These are phyloP conservation scores for Loriculus beryllinus DNA, from an alignment of 2,797 vertebrate genomes.

Conservation along the genomic window DNA sequence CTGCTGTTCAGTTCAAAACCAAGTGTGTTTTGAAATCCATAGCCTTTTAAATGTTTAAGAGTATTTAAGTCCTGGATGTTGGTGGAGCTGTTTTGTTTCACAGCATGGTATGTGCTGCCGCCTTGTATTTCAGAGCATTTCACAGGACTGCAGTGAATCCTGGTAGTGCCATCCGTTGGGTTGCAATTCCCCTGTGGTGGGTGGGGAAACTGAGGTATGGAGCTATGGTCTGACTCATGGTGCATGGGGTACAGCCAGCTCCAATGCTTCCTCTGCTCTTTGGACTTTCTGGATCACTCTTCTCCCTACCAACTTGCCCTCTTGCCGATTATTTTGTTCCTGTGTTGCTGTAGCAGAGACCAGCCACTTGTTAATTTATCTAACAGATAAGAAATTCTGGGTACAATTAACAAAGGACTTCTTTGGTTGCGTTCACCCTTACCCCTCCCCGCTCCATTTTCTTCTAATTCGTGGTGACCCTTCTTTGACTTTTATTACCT, in stretches of 20 bases:
- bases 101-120: rapidly evolving
- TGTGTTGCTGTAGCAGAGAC: rapidly evolving
- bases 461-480: conserved; percentile 17
- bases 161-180: neutral
- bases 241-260: neutral
- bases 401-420: neutral
- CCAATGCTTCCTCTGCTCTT: neutral
- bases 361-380: neutral
- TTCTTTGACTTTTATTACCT: conserved; percentile 39
- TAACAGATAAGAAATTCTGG: neutral
- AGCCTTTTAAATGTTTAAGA: neutral
- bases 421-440: neutral
- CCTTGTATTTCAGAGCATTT: neutral
- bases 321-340: neutral
- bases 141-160: neutral
- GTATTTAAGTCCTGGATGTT: neutral
- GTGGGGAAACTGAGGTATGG: neutral
- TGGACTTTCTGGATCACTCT: rapidly evolving
- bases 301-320: rapidly evolving
- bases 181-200: rapidly evolving
- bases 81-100: neutral
- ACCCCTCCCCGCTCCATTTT: neutral
- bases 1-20: neutral
- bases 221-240: rapidly evolving
- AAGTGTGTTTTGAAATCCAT: neutral